Evolutionary conservation across 2,113 vertebrate genomes (phyloP).

Genomic region (Neolamprologus modestus): DNA sequence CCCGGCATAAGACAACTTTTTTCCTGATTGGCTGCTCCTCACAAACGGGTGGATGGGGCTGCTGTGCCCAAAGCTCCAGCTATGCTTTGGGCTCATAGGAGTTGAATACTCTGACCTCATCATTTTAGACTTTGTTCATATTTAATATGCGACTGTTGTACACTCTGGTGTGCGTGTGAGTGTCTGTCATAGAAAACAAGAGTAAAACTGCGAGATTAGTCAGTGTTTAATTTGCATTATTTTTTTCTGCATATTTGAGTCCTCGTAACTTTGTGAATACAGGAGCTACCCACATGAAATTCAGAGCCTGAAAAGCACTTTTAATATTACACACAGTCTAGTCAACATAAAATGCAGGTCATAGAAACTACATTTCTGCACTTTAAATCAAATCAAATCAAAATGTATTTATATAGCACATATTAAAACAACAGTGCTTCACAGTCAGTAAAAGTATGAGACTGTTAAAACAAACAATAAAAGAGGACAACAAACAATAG

Average conservation of each 20-base stretch:
- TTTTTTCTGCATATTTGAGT: neutral
- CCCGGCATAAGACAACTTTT: too few relatives aligned
- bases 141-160: neutral
- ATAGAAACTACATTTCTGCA: neutral
- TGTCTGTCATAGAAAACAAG: neutral
- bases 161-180: neutral
- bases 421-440: too few relatives aligned
- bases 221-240: neutral
- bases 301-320: neutral
- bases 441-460: too few relatives aligned
- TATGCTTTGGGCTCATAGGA: neutral
- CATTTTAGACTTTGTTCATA: neutral
- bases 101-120: neutral
- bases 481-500: too few relatives aligned
- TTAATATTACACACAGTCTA: neutral
- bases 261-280: neutral
- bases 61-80: rapidly evolving
- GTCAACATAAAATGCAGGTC: neutral
- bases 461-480: too few relatives aligned
- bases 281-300: neutral
- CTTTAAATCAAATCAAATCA: neutral
- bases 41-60: neutral
- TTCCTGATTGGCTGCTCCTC: neutral
- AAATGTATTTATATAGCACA: too few relatives aligned
- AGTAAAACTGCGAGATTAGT: neutral